A percentile compares a stretch with the other conserved stretches of the same genome.
Evolutionary conservation across 1,140 invertebrate genomes (phyloP).

Genomic region (Drosophila subobscura): DNA sequence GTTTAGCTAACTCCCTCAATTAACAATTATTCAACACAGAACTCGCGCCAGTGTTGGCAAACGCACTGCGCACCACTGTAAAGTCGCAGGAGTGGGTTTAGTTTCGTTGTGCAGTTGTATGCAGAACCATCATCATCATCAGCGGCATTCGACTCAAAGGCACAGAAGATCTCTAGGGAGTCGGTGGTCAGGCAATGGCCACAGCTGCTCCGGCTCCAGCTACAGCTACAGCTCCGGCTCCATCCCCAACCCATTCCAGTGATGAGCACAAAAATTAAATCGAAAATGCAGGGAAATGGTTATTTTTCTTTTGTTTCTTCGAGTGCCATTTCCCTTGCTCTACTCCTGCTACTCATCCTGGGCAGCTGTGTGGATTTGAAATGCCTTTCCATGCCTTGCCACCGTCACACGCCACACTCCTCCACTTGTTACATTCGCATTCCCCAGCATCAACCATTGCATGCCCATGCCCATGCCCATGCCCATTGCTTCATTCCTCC

Average conservation of each 20-base stretch:
- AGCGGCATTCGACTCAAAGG: slow-evolving; percentile 13
- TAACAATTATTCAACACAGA: no score
- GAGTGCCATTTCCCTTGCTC: not conserved
- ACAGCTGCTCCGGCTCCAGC: slow-evolving; percentile 50
- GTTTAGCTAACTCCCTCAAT: no score
- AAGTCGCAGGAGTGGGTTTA: slow-evolving; percentile 1
- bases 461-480: no score
- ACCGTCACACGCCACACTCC: slow-evolving; percentile 1
- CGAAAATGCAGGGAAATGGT: slow-evolving; percentile 77
- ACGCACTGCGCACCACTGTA: slow-evolving; percentile 2
- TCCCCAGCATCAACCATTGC: not conserved
- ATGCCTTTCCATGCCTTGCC: slow-evolving; percentile 1
- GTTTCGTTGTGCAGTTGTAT: slow-evolving; percentile 13
- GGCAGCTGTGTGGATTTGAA: not conserved
- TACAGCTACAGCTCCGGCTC: slow-evolving; percentile 42
- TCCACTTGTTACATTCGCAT: slow-evolving; percentile 54
- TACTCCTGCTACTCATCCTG: slow-evolving; percentile 1
- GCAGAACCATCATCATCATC: slow-evolving; percentile 24
- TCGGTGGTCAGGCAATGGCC: slow-evolving; percentile 53
- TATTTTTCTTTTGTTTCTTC: slow-evolving; percentile 67
- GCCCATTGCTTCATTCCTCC: no score
- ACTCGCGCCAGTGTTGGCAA: no score
- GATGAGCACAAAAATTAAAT: slow-evolving; percentile 77
- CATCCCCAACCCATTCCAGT: slow-evolving; percentile 46
- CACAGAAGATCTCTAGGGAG: slow-evolving; percentile 46